phyloP scores from a whole-genome alignment of 2,113 vertebrate genomes.

The Ondatra zibethicus region DNA sequence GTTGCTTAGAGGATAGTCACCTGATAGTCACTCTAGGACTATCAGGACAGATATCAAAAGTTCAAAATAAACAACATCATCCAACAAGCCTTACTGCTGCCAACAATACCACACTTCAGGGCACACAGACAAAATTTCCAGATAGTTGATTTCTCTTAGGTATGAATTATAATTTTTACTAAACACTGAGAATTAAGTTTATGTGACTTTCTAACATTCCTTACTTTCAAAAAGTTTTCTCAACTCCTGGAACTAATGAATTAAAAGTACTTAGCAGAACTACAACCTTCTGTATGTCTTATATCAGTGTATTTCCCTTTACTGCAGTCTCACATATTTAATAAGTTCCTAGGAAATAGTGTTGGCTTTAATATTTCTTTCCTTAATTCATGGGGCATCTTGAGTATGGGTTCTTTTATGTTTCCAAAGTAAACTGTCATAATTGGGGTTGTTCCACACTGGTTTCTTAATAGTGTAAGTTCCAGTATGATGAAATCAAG shows the following conservation, averaged over 20 bases:
- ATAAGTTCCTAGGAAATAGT: neutral
- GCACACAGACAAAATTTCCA: neutral
- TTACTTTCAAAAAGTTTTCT: constrained; percentile 25
- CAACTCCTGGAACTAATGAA: neutral
- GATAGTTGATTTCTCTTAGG: neutral
- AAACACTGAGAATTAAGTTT: neutral
- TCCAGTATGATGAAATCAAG: neutral
- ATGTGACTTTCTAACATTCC: neutral
- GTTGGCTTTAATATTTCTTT: neutral
- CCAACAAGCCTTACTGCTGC: neutral
- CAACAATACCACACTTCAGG: neutral
- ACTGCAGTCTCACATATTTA: neutral
- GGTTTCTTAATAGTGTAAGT: neutral
- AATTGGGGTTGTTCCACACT: neutral
- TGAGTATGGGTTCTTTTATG: neutral
- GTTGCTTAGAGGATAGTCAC: neutral
- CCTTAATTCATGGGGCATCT: neutral
- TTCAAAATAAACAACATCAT: neutral
- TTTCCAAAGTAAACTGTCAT: neutral
- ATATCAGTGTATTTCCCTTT: neutral
- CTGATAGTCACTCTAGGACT: neutral
- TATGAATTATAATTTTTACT: neutral
- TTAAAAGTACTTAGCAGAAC: neutral
- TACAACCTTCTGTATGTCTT: neutral
- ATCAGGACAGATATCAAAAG: neutral